Percentiles rank a stretch among this genome's conserved stretches.
phyloP scores from a whole-genome alignment of 2,888 invertebrate genomes.

The Pelosia muscerda region DNA sequence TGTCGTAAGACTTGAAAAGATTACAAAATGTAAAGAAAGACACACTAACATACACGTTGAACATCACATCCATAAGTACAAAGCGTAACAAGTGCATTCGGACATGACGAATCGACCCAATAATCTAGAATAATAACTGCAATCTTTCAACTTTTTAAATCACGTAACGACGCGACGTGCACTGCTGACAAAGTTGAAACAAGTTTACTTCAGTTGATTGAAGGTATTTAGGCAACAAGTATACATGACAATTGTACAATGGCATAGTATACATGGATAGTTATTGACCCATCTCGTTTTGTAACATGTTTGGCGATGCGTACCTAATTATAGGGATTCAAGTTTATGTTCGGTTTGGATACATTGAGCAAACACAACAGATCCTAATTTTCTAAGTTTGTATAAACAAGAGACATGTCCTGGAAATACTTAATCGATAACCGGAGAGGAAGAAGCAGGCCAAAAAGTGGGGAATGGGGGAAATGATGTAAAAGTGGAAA shows the following conservation, averaged over 20 bases:
- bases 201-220: neutral
- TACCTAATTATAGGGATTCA: neutral
- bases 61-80: neutral
- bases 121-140: neutral
- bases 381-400: neutral
- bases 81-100: slow-evolving; percentile 3
- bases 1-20: too few species aligned
- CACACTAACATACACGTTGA: neutral
- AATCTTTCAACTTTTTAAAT: neutral
- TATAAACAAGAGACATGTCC: neutral
- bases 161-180: neutral
- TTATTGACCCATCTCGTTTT: neutral
- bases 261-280: neutral
- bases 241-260: too few species aligned
- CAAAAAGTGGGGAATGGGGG: neutral
- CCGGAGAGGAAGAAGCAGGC: neutral
- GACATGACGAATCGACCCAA: neutral
- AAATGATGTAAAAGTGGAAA: neutral
- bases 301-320: neutral
- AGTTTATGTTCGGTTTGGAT: neutral
- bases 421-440: neutral
- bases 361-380: neutral
- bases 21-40: too few species aligned
- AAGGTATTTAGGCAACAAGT: neutral
- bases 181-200: neutral